Evolutionary conservation across 1,140 invertebrate species (phyloP).

Genomic region (Zaprionus vittiger): DNA sequence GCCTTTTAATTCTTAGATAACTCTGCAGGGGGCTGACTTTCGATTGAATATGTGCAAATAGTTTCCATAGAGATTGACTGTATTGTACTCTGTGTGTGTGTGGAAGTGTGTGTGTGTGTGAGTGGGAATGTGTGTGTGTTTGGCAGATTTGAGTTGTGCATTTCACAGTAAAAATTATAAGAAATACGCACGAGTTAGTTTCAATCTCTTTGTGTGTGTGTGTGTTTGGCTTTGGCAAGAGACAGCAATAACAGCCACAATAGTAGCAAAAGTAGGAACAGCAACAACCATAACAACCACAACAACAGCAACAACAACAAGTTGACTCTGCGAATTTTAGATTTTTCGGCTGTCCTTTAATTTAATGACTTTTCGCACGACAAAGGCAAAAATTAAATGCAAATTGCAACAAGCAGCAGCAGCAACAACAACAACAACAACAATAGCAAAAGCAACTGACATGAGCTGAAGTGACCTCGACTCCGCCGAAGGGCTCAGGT

Average conservation of each 20-base stretch:
- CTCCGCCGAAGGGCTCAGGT: slow-evolving; percentile 38
- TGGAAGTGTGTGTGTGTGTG: not conserved
- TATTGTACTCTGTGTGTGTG: not conserved
- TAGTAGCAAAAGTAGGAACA: no score
- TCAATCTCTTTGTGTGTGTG: not conserved
- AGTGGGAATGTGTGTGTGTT: not conserved
- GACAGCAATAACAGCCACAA: not conserved
- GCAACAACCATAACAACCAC: no score
- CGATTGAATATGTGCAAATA: slow-evolving; percentile 3
- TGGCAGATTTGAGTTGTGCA: not conserved
- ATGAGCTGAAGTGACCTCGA: slow-evolving; percentile 70
- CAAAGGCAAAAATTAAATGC: slow-evolving; percentile 77
- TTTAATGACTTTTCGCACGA: slow-evolving; percentile 76
- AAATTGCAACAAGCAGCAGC: slow-evolving; percentile 65
- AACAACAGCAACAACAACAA: not conserved
- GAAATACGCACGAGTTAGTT: not conserved
- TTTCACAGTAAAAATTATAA: not conserved
- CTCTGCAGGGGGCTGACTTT: not conserved
- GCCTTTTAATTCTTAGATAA: not conserved
- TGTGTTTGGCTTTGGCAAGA: slow-evolving; percentile 7
- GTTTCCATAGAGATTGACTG: not conserved
- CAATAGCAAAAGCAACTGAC: slow-evolving; percentile 42
- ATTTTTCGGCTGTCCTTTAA: slow-evolving; percentile 60
- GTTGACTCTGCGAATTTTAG: slow-evolving; percentile 23
- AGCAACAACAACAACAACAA: slow-evolving; percentile 21